These are phyloP conservation scores for Nymphalis io DNA, from an alignment of 1,140 invertebrate species.

Conservation along the genomic window DNA sequence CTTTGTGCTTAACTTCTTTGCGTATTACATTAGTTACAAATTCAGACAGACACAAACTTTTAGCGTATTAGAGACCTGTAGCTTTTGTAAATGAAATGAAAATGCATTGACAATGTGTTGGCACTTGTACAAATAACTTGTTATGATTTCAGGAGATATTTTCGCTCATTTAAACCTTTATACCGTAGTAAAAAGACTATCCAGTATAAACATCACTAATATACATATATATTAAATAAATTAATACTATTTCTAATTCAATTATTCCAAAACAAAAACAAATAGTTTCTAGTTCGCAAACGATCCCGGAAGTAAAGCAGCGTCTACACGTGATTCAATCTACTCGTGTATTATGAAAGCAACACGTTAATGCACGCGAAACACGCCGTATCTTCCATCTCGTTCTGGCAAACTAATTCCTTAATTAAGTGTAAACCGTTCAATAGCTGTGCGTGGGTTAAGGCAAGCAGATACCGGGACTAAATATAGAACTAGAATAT, in stretches of 20 bases:
- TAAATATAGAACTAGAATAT: constrained; percentile 25
- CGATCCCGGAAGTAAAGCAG: constrained; percentile 20
- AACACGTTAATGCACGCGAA: constrained; percentile 43
- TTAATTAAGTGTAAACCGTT: constrained; percentile 64
- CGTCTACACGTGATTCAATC: constrained; percentile 33
- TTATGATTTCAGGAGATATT: no score
- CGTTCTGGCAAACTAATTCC: constrained; percentile 56
- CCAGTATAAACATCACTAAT: not conserved
- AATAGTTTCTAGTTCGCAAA: constrained; percentile 13
- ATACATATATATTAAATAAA: not conserved
- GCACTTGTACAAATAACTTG: no score
- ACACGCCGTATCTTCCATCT: constrained; percentile 46
- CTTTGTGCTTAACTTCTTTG: no score
- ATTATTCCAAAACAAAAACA: constrained; percentile 13
- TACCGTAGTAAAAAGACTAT: no score
- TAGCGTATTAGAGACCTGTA: no score
- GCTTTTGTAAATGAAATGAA: no score
- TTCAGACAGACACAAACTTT: no score
- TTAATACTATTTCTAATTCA: constrained; percentile 11
- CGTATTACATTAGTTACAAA: no score
- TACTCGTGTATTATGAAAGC: constrained; percentile 29
- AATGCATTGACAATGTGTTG: not conserved
- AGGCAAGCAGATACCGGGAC: constrained; percentile 16
- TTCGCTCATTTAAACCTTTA: no score
- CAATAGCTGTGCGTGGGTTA: constrained; percentile 36